Percentiles rank a stretch among this genome's conserved stretches.
These are phyloP conservation scores for Nomada fucata DNA, from an alignment of 2,888 invertebrate species.

Conservation along the genomic window DNA sequence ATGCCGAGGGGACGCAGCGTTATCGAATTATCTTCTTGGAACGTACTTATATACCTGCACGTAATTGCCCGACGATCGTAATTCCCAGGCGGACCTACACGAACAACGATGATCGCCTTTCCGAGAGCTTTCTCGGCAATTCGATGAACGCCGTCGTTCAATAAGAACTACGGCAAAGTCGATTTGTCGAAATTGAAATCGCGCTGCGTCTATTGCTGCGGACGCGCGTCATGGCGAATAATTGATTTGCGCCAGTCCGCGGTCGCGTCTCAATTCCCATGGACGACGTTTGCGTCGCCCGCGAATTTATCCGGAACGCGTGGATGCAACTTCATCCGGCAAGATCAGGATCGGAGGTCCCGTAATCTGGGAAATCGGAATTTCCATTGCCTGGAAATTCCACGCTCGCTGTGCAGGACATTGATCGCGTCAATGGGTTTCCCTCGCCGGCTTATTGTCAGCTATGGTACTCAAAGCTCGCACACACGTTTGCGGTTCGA, in stretches of 20 bases:
- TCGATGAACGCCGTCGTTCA: neutral
- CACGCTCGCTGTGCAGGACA: constrained; percentile 11
- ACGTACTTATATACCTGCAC: constrained; percentile 4
- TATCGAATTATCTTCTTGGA: constrained; percentile 12
- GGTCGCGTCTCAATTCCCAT: neutral
- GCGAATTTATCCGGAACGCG: constrained; percentile 2
- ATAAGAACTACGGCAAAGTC: neutral
- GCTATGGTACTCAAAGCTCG: constrained; percentile 15
- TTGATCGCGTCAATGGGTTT: constrained; percentile 27
- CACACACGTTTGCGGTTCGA: neutral
- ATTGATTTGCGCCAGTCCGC: constrained; percentile 14
- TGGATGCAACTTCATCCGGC: constrained; percentile 26
- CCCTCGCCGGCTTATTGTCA: constrained; percentile 21
- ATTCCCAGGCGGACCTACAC: neutral
- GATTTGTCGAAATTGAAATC: neutral
- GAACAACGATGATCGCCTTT: neutral
- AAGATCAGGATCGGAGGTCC: constrained; percentile 34
- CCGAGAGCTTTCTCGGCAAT: neutral
- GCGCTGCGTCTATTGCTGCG: neutral
- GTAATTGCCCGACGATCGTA: constrained; percentile 12
- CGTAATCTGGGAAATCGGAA: constrained; percentile 35
- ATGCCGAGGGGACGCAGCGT: neutral
- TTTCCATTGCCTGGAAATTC: constrained; percentile 19
- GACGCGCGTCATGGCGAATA: neutral
- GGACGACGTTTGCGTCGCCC: neutral